Evolutionary conservation across 2,113 vertebrate species (phyloP).

Genomic region (Alouatta palliata): DNA sequence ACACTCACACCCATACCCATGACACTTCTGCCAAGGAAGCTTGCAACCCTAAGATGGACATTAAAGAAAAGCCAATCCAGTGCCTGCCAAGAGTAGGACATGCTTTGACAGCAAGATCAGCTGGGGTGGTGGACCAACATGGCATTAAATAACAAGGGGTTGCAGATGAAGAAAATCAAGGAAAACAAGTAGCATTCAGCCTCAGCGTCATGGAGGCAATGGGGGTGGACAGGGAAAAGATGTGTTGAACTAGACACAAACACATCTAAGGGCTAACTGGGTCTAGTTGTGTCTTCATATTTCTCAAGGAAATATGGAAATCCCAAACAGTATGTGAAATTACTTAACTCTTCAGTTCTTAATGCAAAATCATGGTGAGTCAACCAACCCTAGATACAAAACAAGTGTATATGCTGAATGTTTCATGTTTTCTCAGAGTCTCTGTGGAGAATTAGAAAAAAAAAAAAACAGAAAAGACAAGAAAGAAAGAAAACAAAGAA

Average conservation of each 20-base stretch:
- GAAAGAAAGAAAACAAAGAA: neutral
- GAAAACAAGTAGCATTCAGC: neutral
- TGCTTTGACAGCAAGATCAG: neutral
- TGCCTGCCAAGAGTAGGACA: neutral
- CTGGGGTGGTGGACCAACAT: rapidly evolving
- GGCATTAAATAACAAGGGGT: neutral
- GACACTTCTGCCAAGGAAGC: neutral
- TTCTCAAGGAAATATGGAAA: neutral
- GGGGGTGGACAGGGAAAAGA: neutral
- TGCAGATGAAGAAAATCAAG: neutral
- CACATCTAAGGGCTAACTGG: neutral
- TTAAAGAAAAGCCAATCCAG: neutral
- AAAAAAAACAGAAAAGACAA: neutral
- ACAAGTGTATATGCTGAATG: neutral
- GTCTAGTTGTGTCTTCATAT: neutral
- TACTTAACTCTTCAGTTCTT: neutral
- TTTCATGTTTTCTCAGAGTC: neutral
- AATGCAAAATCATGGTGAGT: neutral
- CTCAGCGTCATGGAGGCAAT: neutral
- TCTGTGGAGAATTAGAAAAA: neutral
- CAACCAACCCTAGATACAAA: neutral
- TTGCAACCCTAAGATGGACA: neutral
- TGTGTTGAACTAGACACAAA: neutral
- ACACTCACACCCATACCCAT: neutral
- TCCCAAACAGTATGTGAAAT: neutral